Conservation (phyloP, 2,888 invertebrate species). For the Tachina fera region DNA sequence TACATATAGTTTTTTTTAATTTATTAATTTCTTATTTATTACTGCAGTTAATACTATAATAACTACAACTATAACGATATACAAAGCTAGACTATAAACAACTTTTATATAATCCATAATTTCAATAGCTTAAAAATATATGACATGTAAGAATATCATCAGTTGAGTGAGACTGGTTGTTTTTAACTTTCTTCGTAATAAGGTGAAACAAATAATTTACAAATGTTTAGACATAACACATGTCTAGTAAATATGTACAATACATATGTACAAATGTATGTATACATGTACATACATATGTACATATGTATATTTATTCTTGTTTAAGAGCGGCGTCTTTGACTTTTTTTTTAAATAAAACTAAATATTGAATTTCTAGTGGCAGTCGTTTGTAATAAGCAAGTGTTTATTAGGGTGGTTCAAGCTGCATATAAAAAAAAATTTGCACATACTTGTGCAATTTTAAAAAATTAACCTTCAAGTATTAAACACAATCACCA, state of each 20-base stretch:
- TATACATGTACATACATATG: neutral
- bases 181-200: conserved; percentile 28
- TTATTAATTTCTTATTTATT: neutral
- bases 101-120: neutral
- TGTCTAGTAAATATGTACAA: neutral
- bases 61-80: neutral
- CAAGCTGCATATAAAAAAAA: no score
- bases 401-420: neutral
- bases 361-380: conserved; percentile 32
- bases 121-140: neutral
- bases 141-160: conserved; percentile 14
- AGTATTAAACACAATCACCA: no score
- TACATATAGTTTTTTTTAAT: neutral
- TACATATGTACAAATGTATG: neutral
- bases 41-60: neutral
- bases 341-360: conserved; percentile 2
- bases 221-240: neutral
- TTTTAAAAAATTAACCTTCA: no score
- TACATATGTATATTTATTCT: neutral
- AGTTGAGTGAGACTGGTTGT: conserved; percentile 13
- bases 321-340: conserved; percentile 7
- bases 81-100: neutral
- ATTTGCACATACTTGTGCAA: no score
- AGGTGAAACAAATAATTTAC: neutral
- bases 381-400: conserved; percentile 6